Evolutionary conservation across 2,888 invertebrate genomes (phyloP).

Genomic region (Leucophora obtusa): DNA sequence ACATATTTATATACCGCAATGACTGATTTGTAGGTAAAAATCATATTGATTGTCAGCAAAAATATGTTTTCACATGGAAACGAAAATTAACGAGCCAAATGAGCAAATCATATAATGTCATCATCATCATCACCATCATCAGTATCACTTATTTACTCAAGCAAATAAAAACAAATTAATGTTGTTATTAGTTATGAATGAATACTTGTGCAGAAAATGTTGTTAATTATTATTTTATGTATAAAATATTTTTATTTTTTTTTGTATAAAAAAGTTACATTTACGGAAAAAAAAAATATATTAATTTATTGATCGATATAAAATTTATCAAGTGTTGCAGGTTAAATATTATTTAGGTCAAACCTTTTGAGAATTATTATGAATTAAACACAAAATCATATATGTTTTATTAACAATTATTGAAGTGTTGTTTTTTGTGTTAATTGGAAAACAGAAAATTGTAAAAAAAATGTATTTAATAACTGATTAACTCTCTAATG

Average conservation of each 20-base stretch:
- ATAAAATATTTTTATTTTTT: no score
- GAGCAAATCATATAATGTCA: not conserved
- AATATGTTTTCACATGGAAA: not conserved
- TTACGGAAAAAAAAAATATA: not conserved
- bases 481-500: no score
- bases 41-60: not conserved
- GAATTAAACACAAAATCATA: not conserved
- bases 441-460: no score
- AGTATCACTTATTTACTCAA: not conserved
- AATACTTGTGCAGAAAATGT: not conserved
- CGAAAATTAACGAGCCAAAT: not conserved
- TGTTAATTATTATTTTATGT: not conserved
- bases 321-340: not conserved
- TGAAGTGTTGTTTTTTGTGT: no score
- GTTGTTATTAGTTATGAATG: not conserved
- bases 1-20: not conserved
- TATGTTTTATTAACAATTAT: no score
- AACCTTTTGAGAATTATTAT: not conserved
- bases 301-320: not conserved
- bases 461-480: no score
- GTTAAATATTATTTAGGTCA: not conserved
- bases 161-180: not conserved
- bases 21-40: not conserved
- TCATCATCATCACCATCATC: not conserved
- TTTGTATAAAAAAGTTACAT: not conserved